phyloP scores from a whole-genome alignment of 2,113 vertebrate genomes.

The Sturnira hondurensis region DNA sequence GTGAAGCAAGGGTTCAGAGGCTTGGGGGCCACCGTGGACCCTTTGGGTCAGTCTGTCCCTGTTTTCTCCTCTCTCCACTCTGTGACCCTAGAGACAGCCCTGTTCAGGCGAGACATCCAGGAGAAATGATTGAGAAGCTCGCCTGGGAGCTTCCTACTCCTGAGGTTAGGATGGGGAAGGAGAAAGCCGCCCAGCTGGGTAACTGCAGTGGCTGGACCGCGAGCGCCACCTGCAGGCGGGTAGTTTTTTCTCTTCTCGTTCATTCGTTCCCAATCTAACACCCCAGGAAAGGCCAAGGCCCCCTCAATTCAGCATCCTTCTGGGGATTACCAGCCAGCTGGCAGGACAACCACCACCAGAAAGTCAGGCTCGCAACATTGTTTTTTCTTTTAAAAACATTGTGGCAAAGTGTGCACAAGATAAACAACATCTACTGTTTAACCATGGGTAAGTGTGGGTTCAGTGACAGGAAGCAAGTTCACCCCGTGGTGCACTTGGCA shows the following conservation, averaged over 20 bases:
- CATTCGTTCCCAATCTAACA: fast-evolving
- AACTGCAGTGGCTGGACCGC: not conserved
- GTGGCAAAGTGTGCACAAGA: not conserved
- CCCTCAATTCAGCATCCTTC: not conserved
- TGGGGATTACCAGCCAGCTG: not conserved
- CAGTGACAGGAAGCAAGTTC: not conserved
- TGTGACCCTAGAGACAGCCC: not conserved
- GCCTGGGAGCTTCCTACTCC: not conserved
- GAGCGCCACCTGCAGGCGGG: conserved; percentile 64
- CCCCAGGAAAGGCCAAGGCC: not conserved
- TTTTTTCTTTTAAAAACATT: not conserved
- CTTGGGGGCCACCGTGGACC: not conserved
- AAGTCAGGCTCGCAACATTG: not conserved
- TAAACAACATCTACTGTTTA: not conserved
- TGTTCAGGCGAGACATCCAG: fast-evolving
- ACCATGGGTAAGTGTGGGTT: no score
- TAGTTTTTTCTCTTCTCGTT: fast-evolving
- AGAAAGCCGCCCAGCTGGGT: fast-evolving
- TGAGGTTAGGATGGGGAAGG: fast-evolving
- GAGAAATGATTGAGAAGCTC: not conserved
- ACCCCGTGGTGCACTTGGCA: not conserved
- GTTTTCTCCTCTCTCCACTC: not conserved
- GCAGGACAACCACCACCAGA: not conserved
- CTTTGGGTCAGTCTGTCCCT: not conserved
- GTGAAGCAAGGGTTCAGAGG: not conserved